phyloP scores from a whole-genome alignment of 2,797 vertebrate genomes.

The Sphenodon punctatus region DNA sequence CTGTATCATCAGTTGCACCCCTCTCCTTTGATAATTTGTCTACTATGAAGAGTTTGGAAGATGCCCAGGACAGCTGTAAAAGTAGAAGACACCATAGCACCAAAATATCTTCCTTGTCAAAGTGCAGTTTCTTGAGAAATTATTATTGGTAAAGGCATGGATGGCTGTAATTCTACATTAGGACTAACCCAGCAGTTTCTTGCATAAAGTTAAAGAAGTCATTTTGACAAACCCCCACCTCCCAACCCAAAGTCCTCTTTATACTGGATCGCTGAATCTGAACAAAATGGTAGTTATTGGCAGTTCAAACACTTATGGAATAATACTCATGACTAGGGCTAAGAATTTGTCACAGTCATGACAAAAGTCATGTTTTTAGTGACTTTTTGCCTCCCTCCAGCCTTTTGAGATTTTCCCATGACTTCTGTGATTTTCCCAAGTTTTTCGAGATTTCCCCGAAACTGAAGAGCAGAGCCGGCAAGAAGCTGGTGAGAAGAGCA shows the following conservation, averaged over 20 bases:
- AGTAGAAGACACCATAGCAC: neutral
- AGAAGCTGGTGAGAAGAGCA: no score
- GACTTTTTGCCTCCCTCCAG: no score
- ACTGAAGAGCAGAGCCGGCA: no score
- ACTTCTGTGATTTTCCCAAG: no score
- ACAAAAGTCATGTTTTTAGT: no score
- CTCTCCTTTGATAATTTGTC: neutral
- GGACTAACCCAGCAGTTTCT: no score
- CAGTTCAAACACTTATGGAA: neutral
- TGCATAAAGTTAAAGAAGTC: neutral
- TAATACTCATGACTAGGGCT: no score
- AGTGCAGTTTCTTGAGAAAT: neutral
- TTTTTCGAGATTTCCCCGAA: no score
- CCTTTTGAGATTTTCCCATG: no score
- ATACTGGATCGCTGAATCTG: neutral
- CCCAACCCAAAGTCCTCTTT: constrained; percentile 3
- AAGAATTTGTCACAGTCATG: no score
- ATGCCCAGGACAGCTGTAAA: neutral
- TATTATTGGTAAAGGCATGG: no score
- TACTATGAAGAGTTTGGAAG: neutral
- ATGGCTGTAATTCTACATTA: no score
- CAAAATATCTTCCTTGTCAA: neutral
- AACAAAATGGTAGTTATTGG: neutral
- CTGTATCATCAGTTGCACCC: neutral
- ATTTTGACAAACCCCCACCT: neutral